A percentile compares a stretch with the other conserved stretches of the same genome.
Evolutionary conservation across 2,797 vertebrate genomes (phyloP).

Genomic region (Linurgus olivaceus): DNA sequence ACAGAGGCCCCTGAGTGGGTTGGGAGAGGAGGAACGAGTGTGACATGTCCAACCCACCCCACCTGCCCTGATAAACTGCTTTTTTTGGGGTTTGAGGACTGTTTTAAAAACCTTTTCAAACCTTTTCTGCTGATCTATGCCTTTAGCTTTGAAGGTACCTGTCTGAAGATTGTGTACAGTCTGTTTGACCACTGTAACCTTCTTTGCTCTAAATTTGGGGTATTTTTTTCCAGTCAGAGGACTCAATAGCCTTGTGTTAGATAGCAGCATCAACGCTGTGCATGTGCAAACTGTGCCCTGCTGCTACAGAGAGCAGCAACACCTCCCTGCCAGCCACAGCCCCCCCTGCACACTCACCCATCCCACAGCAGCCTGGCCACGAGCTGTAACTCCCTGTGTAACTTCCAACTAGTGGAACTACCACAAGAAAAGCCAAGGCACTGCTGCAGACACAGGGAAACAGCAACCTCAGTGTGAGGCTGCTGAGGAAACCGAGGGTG

Average conservation of each 20-base stretch:
- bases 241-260: neutral
- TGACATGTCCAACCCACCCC: neutral
- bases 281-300: neutral
- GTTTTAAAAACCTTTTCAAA: neutral
- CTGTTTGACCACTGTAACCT: neutral
- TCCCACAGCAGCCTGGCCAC: neutral
- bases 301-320: neutral
- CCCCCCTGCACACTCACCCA: neutral
- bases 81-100: neutral
- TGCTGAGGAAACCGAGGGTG: neutral
- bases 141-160: constrained; percentile 1
- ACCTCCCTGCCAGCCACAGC: neutral
- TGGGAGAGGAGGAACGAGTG: neutral
- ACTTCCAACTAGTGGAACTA: neutral
- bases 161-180: neutral
- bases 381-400: too few relatives aligned
- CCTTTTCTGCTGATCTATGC: neutral
- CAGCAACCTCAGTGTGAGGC: accelerated
- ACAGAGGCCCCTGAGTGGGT: neutral
- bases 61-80: neutral
- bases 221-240: neutral
- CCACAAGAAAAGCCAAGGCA: accelerated
- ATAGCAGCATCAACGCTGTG: neutral
- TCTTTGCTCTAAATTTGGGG: neutral
- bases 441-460: neutral